Base-by-base conservation (phyloP, 2,888 invertebrate species). In the Iselma pallidipennis region DNA sequence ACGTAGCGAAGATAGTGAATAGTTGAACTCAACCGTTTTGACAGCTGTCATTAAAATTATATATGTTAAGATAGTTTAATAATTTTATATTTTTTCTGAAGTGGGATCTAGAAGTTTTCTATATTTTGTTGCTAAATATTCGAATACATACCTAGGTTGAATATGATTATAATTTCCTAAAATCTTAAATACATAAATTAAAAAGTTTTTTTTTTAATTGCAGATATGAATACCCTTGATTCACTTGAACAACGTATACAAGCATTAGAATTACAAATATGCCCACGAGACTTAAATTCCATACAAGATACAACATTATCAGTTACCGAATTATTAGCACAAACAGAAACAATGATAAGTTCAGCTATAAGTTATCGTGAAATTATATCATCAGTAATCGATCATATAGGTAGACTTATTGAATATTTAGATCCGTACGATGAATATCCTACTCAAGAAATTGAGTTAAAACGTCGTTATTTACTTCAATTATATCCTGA, bases 351-450 rank as follows among this genome's bases (percentile, higher is more conserved):
- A 1, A 78, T 85, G 71, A 82, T 85, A 26, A 79, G 82, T 3
- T 83, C 85, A 6, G 84, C 85, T 1, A 67, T 85, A 16, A 84
- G 83, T 61, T 84, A 85, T 55, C 80, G 85, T 45, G 84, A 85
- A 63, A 82, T 82, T 16, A 78, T 83, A 16, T 82, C 81, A 49
- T 72, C 76, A 0, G 78, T 83, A 42, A 74, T 84, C 48, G 80
- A 82, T 66, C 78, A 83, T 55, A 75, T 85, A 71, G 79, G 80
- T 1, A 82, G 82, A 64, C 77, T 85, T 28, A 84, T 84, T 61
- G 78, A 80, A 14, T 83, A 82, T 65, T 73, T 84, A 52, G 81
- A 84, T 67, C 82, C 83, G 1, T 75, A 73, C 55, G 80, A 78
- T 64, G 83, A 82, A 45, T 82, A 82, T 49, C 74, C 70, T 33